Percentiles rank a stretch among this genome's conserved stretches.
Evolutionary conservation across 2,113 vertebrate species (phyloP).

Genomic region (Pterocles gutturalis): DNA sequence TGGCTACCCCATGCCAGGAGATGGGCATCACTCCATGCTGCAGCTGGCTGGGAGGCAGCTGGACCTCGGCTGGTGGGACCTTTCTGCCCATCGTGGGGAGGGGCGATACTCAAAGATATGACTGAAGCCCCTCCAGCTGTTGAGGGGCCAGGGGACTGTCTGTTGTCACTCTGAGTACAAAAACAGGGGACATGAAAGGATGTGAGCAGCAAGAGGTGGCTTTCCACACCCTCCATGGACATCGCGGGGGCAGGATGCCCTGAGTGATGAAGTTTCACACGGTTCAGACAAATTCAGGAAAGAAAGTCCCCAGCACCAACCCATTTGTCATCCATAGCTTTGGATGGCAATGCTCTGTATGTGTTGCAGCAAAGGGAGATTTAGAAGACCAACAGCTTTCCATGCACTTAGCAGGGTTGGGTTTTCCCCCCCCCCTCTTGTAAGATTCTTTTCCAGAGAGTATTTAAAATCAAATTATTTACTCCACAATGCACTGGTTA

Average conservation of each 20-base stretch:
- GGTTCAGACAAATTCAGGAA: not conserved
- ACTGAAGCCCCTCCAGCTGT: not conserved
- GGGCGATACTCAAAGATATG: not conserved
- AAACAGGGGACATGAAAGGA: rapidly evolving
- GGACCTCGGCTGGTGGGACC: not conserved
- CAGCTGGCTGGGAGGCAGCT: rapidly evolving
- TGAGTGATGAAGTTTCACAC: not conserved
- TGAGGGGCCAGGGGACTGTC: not conserved
- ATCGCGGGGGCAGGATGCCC: rapidly evolving
- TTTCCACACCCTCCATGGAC: not conserved
- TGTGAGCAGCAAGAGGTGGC: rapidly evolving
- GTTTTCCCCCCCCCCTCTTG: not conserved
- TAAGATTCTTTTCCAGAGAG: not conserved
- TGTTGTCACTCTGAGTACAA: not conserved
- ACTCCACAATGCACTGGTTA: not conserved
- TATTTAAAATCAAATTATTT: conserved; percentile 46
- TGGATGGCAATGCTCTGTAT: not conserved
- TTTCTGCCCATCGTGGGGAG: not conserved
- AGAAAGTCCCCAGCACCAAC: not conserved
- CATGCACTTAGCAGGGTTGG: not conserved
- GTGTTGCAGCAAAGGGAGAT: not conserved
- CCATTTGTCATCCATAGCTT: not conserved
- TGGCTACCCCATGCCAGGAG: not conserved
- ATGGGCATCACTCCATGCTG: not conserved
- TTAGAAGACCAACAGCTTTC: not conserved